These are phyloP conservation scores for Holothuria glaberrima DNA, from an alignment of 35 echinoderm and acorn worm genomes.

Conservation along the genomic window DNA sequence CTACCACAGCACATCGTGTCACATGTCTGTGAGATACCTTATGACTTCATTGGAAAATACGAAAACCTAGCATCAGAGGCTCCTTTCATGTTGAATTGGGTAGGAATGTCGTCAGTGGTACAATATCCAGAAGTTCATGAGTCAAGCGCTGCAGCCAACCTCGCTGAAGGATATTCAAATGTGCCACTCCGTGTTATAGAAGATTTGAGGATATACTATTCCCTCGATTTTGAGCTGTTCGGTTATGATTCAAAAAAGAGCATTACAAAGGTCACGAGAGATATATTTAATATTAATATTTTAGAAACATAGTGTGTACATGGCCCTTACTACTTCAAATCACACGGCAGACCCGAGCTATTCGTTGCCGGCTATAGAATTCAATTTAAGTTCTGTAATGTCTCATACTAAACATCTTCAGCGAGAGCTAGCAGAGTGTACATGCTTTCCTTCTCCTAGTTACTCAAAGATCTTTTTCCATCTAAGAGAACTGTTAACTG, in stretches of 20 bases:
- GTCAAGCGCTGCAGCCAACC: conserved; percentile 25
- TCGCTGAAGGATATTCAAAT: conserved; percentile 68
- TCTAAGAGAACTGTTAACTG: too few species aligned
- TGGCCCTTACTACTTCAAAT: too few species aligned
- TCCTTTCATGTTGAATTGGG: conserved; percentile 63
- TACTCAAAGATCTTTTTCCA: too few species aligned
- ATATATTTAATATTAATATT: conserved; percentile 15
- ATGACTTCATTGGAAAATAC: conserved; percentile 86
- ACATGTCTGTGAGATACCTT: conserved; percentile 66
- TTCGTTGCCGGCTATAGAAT: too few species aligned
- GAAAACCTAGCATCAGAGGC: conserved; percentile 79
- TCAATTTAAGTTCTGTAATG: too few species aligned
- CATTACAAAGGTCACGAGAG: background rate
- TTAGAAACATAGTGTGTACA: too few species aligned
- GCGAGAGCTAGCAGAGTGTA: too few species aligned
- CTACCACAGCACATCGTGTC: conserved; percentile 71
- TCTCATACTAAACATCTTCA: too few species aligned
- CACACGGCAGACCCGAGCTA: too few species aligned
- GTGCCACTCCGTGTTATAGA: conserved; percentile 53
- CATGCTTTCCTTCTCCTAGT: too few species aligned
- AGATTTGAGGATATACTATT: conserved; percentile 57
- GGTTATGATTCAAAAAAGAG: conserved; percentile 51
- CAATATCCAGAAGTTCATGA: conserved; percentile 56
- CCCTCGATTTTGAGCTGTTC: conserved; percentile 69
- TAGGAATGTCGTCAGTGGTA: conserved; percentile 43